Percentiles rank a stretch among this genome's conserved stretches.
Conservation (phyloP, 1,140 invertebrate species). For the Brachystomella parvula region DNA sequence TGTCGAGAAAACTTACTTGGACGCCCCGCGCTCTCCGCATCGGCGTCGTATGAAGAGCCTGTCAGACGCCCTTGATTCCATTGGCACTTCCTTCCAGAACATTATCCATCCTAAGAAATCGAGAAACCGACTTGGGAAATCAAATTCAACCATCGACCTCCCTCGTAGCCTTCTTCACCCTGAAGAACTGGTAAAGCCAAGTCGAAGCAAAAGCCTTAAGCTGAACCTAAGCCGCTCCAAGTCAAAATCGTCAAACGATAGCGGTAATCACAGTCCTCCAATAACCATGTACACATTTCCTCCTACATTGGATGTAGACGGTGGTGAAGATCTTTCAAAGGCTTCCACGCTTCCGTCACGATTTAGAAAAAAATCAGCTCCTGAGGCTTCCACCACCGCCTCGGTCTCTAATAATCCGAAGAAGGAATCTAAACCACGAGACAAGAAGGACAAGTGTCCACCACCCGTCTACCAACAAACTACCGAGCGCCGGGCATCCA, state of each 20-base stretch:
- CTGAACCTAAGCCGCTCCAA: too few species aligned
- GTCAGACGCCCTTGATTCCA: not conserved
- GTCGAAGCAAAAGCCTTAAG: not conserved
- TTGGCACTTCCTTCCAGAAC: constrained; percentile 7
- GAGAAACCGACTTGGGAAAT: not conserved
- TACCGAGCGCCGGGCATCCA: not conserved
- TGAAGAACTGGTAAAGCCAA: not conserved
- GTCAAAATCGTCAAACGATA: not conserved
- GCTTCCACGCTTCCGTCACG: not conserved
- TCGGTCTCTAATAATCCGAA: too few species aligned
- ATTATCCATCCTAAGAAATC: constrained; percentile 2
- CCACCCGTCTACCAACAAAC: not conserved
- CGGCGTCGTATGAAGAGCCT: not conserved
- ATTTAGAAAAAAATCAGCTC: not conserved
- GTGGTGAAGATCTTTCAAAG: not conserved
- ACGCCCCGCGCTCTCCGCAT: not conserved
- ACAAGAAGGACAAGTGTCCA: not conserved
- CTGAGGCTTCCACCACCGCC: not conserved
- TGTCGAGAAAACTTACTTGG: not conserved
- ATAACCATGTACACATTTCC: not conserved
- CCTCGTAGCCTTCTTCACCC: too few species aligned
- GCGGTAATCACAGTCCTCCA: constrained; percentile 2
- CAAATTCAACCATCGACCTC: not conserved
- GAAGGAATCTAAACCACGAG: too few species aligned
- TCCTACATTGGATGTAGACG: not conserved